These are phyloP conservation scores for Chloroceryle amazona DNA, from an alignment of 2,797 vertebrate species.

Conservation along the genomic window DNA sequence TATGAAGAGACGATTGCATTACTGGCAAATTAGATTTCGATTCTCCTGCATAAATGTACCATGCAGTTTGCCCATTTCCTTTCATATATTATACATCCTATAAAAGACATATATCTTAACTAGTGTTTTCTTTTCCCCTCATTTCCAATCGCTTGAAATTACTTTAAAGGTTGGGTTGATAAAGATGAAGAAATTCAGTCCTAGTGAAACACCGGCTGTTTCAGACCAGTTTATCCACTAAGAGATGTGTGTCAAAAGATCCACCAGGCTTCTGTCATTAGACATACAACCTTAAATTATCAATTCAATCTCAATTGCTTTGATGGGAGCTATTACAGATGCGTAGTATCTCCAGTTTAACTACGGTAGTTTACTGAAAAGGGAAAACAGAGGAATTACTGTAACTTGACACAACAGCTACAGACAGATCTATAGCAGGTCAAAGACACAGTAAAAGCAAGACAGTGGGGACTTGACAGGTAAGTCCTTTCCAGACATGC, in stretches of 20 bases:
- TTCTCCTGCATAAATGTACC: conserved; percentile 45
- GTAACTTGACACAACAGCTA: not conserved
- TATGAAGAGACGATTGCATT: conserved; percentile 70
- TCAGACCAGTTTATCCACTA: not conserved
- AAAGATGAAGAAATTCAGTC: not conserved
- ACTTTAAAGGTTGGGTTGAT: conserved; percentile 1
- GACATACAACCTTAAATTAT: not conserved
- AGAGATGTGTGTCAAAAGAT: fast-evolving
- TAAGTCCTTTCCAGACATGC: not conserved
- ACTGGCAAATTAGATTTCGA: conserved; percentile 67
- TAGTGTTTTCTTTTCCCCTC: not conserved
- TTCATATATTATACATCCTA: conserved; percentile 56
- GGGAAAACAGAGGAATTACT: not conserved
- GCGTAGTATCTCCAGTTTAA: not conserved
- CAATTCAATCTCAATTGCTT: not conserved
- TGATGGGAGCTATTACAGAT: not conserved
- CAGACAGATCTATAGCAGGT: not conserved
- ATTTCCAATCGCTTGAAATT: conserved; percentile 19
- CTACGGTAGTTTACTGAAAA: not conserved
- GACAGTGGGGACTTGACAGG: not conserved
- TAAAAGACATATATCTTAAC: conserved; percentile 52
- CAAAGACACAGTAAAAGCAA: not conserved
- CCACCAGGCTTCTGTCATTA: not conserved
- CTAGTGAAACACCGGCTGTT: not conserved
- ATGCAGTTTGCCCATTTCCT: conserved; percentile 66